These are phyloP conservation scores for Portevinia maculata DNA, from an alignment of 2,888 invertebrate genomes.

Conservation along the genomic window DNA sequence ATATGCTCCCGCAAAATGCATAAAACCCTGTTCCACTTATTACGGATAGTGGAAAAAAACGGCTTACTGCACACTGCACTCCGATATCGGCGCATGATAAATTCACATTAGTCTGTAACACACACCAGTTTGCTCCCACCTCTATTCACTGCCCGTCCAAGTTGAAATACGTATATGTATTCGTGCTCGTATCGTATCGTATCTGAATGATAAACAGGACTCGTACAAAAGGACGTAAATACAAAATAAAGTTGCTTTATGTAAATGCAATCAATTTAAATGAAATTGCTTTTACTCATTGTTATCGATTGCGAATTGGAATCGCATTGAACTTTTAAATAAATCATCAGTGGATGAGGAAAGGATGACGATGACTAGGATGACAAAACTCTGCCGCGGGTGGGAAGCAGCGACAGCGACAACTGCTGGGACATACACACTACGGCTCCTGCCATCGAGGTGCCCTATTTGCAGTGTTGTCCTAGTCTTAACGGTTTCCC, in stretches of 20 bases:
- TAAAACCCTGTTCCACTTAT: conserved; percentile 8
- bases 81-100: conserved; percentile 43
- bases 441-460: too few species aligned
- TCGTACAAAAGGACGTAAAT: conserved; percentile 61
- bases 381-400: conserved; percentile 58
- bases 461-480: conserved; percentile 36
- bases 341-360: conserved; percentile 54
- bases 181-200: background rate
- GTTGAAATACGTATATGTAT: background rate
- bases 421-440: too few species aligned
- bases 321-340: conserved; percentile 73
- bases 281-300: conserved; percentile 73
- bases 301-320: conserved; percentile 73
- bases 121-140: conserved; percentile 14
- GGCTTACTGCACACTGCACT: conserved; percentile 12
- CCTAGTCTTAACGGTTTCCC: conserved; percentile 7
- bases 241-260: conserved; percentile 73
- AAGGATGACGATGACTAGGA: conserved; percentile 13
- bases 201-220: conserved; percentile 64
- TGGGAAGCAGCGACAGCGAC: background rate
- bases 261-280: conserved; percentile 74
- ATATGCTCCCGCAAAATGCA: conserved; percentile 23
- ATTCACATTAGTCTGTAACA: conserved; percentile 62
- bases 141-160: background rate
- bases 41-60: conserved; percentile 11